Evolutionary conservation across 2,113 vertebrate genomes (phyloP).

Genomic region (Xenus cinereus): DNA sequence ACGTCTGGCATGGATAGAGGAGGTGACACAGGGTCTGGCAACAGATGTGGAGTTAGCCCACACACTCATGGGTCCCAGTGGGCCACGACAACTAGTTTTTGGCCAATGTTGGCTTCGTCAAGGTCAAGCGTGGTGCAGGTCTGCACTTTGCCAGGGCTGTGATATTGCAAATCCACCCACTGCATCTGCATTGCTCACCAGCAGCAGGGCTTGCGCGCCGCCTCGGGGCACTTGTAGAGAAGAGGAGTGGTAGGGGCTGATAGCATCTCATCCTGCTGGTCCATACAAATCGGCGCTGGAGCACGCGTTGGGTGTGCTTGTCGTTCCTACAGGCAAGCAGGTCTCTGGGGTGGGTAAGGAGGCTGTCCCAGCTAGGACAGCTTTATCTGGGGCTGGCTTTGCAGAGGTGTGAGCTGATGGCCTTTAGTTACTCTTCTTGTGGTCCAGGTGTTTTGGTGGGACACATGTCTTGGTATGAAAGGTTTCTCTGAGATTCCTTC

Average conservation of each 20-base stretch:
- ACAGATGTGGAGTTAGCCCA: too few relatives aligned
- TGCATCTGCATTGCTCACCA: not conserved
- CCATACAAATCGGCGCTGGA: not conserved
- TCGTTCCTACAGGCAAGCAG: not conserved
- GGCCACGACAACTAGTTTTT: rapidly evolving
- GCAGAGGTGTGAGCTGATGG: not conserved
- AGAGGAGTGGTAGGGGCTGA: not conserved
- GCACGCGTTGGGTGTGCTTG: not conserved
- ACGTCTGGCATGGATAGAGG: not conserved
- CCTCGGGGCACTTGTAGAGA: rapidly evolving
- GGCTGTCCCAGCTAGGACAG: not conserved
- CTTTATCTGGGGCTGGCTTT: not conserved
- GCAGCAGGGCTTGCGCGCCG: not conserved
- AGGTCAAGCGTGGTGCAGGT: not conserved
- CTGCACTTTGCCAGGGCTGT: not conserved
- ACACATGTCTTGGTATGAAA: rapidly evolving
- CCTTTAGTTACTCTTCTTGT: not conserved
- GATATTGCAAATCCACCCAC: not conserved
- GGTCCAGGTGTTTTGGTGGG: not conserved
- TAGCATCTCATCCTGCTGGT: not conserved
- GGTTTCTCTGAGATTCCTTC: not conserved
- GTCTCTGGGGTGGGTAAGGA: not conserved
- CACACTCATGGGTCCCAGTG: not conserved
- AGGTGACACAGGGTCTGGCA: not conserved
- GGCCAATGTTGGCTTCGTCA: not conserved